Evolutionary conservation across 2,888 invertebrate genomes (phyloP).

Genomic region (Leptarthrus brevirostris): DNA sequence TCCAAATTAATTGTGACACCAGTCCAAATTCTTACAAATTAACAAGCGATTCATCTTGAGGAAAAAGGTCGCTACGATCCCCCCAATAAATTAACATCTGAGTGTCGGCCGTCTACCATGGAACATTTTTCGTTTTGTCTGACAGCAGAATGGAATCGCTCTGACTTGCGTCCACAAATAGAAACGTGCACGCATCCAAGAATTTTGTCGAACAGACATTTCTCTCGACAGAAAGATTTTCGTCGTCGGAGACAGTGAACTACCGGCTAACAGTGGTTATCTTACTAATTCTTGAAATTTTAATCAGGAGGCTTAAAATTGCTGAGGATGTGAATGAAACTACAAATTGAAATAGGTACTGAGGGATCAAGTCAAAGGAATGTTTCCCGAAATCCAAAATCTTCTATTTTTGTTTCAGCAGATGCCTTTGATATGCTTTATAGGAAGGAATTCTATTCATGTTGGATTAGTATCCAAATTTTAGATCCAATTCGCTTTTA

Average conservation of each 20-base stretch:
- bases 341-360: conserved; percentile 26
- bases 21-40: conserved; percentile 54
- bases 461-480: no score
- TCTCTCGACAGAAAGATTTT: not conserved
- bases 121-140: conserved; percentile 1
- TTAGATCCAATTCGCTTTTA: no score
- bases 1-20: conserved; percentile 53
- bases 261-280: conserved; percentile 23
- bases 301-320: not conserved
- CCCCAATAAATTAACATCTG: conserved; percentile 51
- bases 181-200: conserved; percentile 31
- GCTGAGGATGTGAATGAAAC: conserved; percentile 25
- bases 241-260: conserved; percentile 19
- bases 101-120: not conserved
- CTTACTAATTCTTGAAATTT: conserved; percentile 41
- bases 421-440: no score
- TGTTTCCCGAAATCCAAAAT: no score
- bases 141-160: conserved; percentile 49
- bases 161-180: conserved; percentile 51
- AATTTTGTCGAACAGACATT: conserved; percentile 32
- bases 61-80: conserved; percentile 37
- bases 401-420: no score
- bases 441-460: no score
- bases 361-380: no score
- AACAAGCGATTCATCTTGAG: conserved; percentile 53